Percentiles rank a stretch among this genome's conserved stretches.
These are phyloP conservation scores for Clistopyga incitator DNA, from an alignment of 2,888 invertebrate species.

Conservation along the genomic window DNA sequence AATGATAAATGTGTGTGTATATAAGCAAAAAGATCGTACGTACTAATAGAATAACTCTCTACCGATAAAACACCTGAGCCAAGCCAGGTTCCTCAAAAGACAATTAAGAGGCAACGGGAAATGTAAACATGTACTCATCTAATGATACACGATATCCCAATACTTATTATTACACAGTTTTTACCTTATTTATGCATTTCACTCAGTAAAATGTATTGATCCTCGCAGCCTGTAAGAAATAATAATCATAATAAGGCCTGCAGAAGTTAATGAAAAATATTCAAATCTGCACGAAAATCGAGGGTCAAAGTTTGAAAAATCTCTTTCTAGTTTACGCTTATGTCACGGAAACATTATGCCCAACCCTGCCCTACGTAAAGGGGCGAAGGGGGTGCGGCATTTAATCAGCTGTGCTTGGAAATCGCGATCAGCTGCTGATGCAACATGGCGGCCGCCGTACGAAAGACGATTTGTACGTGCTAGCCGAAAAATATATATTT, in stretches of 20 bases:
- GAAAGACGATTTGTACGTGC: constrained; percentile 13
- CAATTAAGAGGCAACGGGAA: background rate
- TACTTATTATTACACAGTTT: too few relatives aligned
- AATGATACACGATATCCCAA: background rate
- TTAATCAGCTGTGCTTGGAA: constrained; percentile 2
- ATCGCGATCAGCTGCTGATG: constrained; percentile 13
- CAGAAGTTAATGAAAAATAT: too few relatives aligned
- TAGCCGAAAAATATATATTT: constrained; percentile 5
- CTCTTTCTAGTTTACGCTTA: too few relatives aligned
- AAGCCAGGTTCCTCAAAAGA: background rate
- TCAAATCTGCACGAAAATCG: too few relatives aligned
- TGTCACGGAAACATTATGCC: too few relatives aligned
- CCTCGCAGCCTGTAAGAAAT: too few relatives aligned
- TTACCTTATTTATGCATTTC: too few relatives aligned
- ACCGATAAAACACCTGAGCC: background rate
- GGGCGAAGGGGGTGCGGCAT: too few relatives aligned
- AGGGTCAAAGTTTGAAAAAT: too few relatives aligned
- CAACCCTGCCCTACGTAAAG: too few relatives aligned
- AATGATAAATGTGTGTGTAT: constrained; percentile 4
- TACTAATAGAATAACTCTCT: background rate
- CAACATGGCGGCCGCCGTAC: constrained; percentile 40
- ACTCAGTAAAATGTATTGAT: too few relatives aligned
- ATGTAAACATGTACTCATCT: background rate
- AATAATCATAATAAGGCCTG: too few relatives aligned
- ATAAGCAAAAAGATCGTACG: background rate